Percentiles rank a stretch among this genome's conserved stretches.
Conservation (phyloP, 1,140 invertebrate species). For the Radopholus similis region DNA sequence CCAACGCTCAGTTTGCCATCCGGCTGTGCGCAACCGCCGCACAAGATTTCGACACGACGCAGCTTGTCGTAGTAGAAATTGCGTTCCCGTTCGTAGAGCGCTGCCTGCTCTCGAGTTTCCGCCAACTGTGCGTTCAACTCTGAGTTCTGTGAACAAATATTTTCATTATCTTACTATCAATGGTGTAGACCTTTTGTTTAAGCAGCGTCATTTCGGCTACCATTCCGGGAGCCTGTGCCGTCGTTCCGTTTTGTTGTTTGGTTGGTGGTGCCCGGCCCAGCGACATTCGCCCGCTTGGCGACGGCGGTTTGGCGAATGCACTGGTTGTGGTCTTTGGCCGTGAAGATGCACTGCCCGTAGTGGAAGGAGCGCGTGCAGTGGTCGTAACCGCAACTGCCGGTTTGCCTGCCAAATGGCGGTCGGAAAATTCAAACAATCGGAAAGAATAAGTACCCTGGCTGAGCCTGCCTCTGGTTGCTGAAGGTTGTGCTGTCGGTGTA, state of each 20-base stretch:
- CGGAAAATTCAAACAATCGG: background rate
- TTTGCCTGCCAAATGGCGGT: background rate
- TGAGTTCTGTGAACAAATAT: background rate
- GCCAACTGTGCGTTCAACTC: background rate
- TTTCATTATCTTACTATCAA: background rate
- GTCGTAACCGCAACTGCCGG: background rate
- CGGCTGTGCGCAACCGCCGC: constrained; percentile 58
- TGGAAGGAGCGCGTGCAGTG: background rate
- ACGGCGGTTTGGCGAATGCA: background rate
- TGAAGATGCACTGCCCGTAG: background rate
- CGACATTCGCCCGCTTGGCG: background rate
- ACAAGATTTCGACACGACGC: constrained; percentile 93
- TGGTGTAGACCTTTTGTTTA: background rate
- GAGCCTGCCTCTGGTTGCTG: constrained; percentile 1
- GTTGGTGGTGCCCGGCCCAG: background rate
- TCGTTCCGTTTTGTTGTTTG: background rate
- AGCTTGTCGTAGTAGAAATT: constrained; percentile 99
- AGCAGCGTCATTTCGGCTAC: background rate
- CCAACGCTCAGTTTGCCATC: background rate
- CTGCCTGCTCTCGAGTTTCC: background rate
- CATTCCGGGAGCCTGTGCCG: background rate
- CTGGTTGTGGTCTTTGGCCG: background rate
- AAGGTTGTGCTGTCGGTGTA: background rate
- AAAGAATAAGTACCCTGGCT: background rate
- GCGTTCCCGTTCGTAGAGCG: constrained; percentile 68